Percentiles rank a stretch among this genome's conserved stretches.
These are phyloP conservation scores for Andrena trimmerana DNA, from an alignment of 2,888 invertebrate species.

Conservation along the genomic window DNA sequence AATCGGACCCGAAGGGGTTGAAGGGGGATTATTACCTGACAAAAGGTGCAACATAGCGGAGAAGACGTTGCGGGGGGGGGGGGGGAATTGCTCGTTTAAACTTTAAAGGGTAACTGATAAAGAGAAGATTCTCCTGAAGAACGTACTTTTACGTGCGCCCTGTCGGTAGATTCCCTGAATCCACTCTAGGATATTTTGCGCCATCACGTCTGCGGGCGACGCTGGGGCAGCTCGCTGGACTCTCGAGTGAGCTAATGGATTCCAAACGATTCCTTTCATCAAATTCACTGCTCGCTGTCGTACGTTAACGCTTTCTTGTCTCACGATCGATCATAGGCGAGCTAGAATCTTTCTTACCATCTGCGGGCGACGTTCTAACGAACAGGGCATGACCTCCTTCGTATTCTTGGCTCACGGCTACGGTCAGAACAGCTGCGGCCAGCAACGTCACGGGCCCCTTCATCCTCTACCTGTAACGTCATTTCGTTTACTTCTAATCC, in stretches of 20 bases:
- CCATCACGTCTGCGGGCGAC: constrained; percentile 89
- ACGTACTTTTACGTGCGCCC: constrained; percentile 86
- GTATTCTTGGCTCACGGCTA: constrained; percentile 56
- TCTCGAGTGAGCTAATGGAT: constrained; percentile 76
- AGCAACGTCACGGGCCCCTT: constrained; percentile 55
- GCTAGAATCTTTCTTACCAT: constrained; percentile 59
- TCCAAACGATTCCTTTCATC: constrained; percentile 63
- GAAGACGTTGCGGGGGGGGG: background rate
- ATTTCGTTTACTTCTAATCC: background rate
- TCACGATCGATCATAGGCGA: background rate
- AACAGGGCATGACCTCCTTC: constrained; percentile 67
- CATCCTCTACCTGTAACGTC: constrained; percentile 57
- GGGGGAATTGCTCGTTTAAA: background rate
- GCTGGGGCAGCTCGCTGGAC: constrained; percentile 73
- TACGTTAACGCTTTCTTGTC: constrained; percentile 12
- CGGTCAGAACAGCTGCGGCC: constrained; percentile 51
- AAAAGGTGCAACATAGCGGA: background rate
- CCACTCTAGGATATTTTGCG: constrained; percentile 91
- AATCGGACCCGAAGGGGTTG: background rate
- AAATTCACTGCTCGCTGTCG: constrained; percentile 43
- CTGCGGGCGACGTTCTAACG: constrained; percentile 58
- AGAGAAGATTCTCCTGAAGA: constrained; percentile 39
- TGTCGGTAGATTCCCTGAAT: constrained; percentile 90
- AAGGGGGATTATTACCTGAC: background rate
- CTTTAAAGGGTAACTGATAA: constrained; percentile 30